These are phyloP conservation scores for Notodonta dromedarius DNA, from an alignment of 2,888 invertebrate genomes.

Conservation along the genomic window DNA sequence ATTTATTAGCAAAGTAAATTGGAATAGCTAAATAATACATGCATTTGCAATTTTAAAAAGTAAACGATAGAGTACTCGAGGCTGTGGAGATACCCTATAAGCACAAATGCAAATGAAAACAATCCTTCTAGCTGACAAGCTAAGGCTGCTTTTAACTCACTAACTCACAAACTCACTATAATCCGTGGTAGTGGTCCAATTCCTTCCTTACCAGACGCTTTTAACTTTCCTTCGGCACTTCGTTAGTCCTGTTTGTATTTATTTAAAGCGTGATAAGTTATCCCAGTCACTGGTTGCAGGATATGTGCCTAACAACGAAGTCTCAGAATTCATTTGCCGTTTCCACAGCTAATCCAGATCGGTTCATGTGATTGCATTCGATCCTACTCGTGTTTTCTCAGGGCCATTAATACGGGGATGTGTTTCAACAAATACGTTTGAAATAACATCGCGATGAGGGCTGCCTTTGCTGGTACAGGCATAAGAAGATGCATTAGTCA, in stretches of 20 bases:
- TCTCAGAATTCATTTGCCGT: conserved; percentile 56
- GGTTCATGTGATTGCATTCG: conserved; percentile 22
- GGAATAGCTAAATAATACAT: not conserved
- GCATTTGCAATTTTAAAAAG: not conserved
- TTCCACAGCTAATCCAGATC: conserved; percentile 52
- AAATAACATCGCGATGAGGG: not conserved
- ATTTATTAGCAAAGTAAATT: not conserved
- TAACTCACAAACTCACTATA: not conserved
- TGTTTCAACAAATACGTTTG: conserved; percentile 22
- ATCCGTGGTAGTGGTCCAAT: conserved; percentile 49
- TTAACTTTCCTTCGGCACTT: conserved; percentile 80
- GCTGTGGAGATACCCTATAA: too few relatives aligned
- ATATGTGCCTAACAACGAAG: conserved; percentile 57
- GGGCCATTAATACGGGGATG: conserved; percentile 6
- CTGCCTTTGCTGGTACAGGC: not conserved
- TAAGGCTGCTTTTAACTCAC: not conserved
- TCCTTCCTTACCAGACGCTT: conserved; percentile 68
- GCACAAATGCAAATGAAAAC: too few relatives aligned
- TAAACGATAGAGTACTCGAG: not conserved
- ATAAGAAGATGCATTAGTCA: not conserved
- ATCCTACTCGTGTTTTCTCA: conserved; percentile 16
- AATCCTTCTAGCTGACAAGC: too few relatives aligned
- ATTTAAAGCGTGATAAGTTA: conserved; percentile 79
- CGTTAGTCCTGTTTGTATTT: conserved; percentile 79
- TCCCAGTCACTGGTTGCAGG: conserved; percentile 69